Percentiles rank a stretch among this genome's conserved stretches.
Conservation (phyloP, 2,797 vertebrate species). For the Clarias fuscus region DNA sequence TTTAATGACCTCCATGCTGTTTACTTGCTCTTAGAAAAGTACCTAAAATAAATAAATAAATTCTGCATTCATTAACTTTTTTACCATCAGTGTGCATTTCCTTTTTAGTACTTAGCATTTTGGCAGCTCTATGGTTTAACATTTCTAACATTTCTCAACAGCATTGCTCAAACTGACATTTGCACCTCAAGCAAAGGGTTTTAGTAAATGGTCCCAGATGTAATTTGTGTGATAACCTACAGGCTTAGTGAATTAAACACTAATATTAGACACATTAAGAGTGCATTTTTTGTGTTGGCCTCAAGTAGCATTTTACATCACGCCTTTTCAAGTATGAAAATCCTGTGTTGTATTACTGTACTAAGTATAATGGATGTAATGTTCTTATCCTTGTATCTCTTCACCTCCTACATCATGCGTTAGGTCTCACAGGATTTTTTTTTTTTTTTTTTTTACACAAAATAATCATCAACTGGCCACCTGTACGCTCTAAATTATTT, state of each 20-base stretch:
- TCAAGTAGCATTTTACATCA: background rate
- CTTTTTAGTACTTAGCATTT: background rate
- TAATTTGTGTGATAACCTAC: background rate
- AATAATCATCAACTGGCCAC: background rate
- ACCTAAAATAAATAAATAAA: background rate
- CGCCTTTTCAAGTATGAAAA: background rate
- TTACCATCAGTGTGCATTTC: background rate
- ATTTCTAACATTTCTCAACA: constrained; percentile 6
- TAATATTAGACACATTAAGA: background rate
- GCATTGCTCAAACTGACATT: background rate
- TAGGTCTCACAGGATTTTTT: background rate
- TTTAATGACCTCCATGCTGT: background rate
- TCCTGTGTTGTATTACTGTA: constrained; percentile 8
- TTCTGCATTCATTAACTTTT: background rate
- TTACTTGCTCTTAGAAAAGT: background rate
- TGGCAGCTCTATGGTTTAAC: background rate
- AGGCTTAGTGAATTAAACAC: constrained; percentile 2
- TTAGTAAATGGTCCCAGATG: background rate
- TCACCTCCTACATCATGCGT: background rate
- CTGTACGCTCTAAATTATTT: background rate
- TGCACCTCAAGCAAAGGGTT: background rate
- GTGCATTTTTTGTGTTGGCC: background rate
- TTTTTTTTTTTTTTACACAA: background rate
- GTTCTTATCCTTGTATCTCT: background rate
- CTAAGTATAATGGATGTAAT: background rate